These are phyloP conservation scores for Peromyscus nudipes DNA, from an alignment of 2,797 vertebrate genomes.

Conservation along the genomic window DNA sequence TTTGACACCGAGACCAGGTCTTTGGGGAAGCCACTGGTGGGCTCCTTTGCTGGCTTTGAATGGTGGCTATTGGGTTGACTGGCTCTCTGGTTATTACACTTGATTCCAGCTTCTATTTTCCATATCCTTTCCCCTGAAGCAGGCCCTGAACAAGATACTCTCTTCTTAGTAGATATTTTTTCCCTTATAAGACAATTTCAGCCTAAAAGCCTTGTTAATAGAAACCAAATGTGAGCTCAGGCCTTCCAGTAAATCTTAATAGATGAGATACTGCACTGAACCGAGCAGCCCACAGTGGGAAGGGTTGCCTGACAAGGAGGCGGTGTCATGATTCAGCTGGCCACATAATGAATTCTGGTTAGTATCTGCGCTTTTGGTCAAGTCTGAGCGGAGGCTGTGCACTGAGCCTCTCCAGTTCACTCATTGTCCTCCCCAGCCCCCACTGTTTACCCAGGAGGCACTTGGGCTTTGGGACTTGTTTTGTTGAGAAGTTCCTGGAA, in stretches of 20 bases:
- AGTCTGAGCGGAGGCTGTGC: not conserved
- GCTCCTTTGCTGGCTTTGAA: not conserved
- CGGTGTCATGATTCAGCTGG: constrained; percentile 16
- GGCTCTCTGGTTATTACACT: not conserved
- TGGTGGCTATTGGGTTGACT: not conserved
- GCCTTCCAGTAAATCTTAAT: constrained; percentile 80
- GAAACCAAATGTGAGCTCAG: constrained; percentile 76
- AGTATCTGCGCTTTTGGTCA: constrained; percentile 24
- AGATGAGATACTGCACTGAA: constrained; percentile 66
- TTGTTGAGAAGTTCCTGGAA: constrained; percentile 73
- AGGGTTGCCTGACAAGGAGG: constrained; percentile 43
- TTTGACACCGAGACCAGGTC: not conserved
- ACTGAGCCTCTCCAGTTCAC: not conserved
- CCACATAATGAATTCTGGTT: constrained; percentile 64
- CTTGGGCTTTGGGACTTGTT: not conserved
- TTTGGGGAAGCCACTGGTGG: not conserved
- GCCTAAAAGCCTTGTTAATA: constrained; percentile 77
- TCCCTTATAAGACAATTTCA: constrained; percentile 70
- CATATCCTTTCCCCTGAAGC: constrained; percentile 13
- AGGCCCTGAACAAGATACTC: constrained; percentile 52
- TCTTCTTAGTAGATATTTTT: constrained; percentile 74
- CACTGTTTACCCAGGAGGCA: constrained; percentile 47
- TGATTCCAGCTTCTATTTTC: constrained; percentile 9
- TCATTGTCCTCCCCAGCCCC: not conserved
- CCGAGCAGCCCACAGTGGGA: constrained; percentile 59